phyloP scores from a whole-genome alignment of 2,888 invertebrate genomes.

The Oscheius sp. region DNA sequence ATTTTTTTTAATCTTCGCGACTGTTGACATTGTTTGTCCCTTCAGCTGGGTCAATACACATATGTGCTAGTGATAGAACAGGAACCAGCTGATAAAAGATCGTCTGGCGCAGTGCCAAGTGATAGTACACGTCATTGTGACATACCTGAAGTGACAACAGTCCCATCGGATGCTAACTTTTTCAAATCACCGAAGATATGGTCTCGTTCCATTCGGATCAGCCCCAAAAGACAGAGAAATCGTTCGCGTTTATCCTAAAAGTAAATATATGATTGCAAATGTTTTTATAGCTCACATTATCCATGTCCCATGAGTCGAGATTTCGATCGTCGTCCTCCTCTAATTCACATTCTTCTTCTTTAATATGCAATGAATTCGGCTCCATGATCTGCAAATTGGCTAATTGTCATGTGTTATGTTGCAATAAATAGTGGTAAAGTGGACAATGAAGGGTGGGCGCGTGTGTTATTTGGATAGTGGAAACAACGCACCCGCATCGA shows the following conservation, averaged over 20 bases:
- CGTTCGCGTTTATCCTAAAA: conserved; percentile 24
- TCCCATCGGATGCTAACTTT: conserved; percentile 13
- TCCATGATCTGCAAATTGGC: conserved; percentile 16
- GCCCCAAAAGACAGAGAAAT: conserved; percentile 8
- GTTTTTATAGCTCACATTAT: conserved; percentile 8
- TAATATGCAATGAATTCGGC: neutral
- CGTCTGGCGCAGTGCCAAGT: conserved; percentile 1
- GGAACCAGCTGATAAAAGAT: conserved; percentile 17
- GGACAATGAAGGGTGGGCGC: conserved; percentile 26
- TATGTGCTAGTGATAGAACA: conserved; percentile 15
- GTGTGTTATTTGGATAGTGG: conserved; percentile 30
- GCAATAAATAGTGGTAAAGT: conserved; percentile 19
- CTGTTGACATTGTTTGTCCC: conserved; percentile 16
- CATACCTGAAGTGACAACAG: conserved; percentile 10
- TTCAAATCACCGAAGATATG: conserved; percentile 21
- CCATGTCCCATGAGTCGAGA: conserved; percentile 19
- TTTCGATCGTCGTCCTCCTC: conserved; percentile 16
- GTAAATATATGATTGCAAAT: neutral
- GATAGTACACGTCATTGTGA: conserved; percentile 4
- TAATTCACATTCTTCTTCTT: conserved; percentile 15
- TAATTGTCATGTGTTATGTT: conserved; percentile 19
- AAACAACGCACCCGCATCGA: conserved; percentile 28
- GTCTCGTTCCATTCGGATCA: conserved; percentile 17
- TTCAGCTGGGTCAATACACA: conserved; percentile 18
- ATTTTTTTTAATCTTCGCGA: conserved; percentile 15